These are phyloP conservation scores for Pollenia angustigena DNA, from an alignment of 2,888 invertebrate genomes.

Conservation along the genomic window DNA sequence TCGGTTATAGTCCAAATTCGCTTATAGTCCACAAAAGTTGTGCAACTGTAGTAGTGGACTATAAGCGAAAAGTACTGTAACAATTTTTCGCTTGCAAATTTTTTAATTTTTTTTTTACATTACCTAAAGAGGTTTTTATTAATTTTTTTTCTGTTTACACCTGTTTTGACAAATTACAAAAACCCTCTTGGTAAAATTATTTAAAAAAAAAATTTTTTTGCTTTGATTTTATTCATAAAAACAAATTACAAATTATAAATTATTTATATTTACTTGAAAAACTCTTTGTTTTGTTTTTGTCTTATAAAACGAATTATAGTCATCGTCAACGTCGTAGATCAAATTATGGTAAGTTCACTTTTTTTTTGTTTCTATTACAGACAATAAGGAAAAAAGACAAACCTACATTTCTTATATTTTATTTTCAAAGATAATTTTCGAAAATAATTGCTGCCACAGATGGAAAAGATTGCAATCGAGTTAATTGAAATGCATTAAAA, in stretches of 20 bases:
- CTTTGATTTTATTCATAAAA: conserved; percentile 23
- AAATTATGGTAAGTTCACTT: conserved; percentile 62
- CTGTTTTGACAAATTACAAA: conserved; percentile 55
- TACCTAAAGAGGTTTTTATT: not conserved
- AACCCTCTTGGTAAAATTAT: not conserved
- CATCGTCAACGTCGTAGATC: conserved; percentile 55
- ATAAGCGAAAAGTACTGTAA: too few relatives aligned
- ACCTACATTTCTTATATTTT: conserved; percentile 65
- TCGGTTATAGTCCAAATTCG: too few relatives aligned
- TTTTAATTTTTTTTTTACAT: not conserved
- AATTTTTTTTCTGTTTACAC: conserved; percentile 21
- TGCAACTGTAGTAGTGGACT: too few relatives aligned
- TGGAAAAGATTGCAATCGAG: too few relatives aligned
- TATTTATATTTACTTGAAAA: conserved; percentile 30
- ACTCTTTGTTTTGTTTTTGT: conserved; percentile 34
- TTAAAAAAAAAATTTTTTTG: not conserved
- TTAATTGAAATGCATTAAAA: too few relatives aligned
- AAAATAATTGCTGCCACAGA: conserved; percentile 1
- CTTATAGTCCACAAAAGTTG: too few relatives aligned
- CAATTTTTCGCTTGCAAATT: too few relatives aligned
- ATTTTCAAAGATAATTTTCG: conserved; percentile 38
- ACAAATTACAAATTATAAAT: conserved; percentile 52
- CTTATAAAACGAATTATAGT: conserved; percentile 69
- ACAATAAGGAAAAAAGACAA: conserved; percentile 43
- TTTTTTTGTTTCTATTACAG: conserved; percentile 44